A percentile compares a stretch with the other conserved stretches of the same genome.
Evolutionary conservation across 2,797 vertebrate species (phyloP).

Genomic region (Pangasius larnaudii): DNA sequence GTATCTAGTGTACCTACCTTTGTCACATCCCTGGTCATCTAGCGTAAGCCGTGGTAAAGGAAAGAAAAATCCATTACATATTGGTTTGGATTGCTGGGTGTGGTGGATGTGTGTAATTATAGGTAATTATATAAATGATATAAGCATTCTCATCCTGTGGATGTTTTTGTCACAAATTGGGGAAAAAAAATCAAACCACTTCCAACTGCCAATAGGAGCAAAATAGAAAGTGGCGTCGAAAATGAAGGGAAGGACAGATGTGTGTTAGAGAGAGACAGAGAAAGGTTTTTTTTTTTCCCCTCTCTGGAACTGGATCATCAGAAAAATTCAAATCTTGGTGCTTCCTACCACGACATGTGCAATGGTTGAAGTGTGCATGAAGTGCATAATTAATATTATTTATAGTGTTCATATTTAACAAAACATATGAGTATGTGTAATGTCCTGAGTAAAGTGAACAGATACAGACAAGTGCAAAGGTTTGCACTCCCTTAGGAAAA

Average conservation of each 20-base stretch:
- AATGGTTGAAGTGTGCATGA: neutral
- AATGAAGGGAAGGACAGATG: neutral
- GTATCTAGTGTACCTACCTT: constrained; percentile 82
- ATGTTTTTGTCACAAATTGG: neutral
- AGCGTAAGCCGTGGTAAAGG: constrained; percentile 77
- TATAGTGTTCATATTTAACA: neutral
- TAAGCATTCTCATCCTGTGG: neutral
- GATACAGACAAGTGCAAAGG: neutral
- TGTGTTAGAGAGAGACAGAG: neutral
- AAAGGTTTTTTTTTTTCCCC: neutral
- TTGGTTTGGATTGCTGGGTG: neutral
- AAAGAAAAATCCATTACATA: constrained; percentile 11
- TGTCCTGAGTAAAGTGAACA: neutral
- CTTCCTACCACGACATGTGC: neutral
- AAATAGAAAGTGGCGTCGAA: neutral
- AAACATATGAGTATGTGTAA: neutral
- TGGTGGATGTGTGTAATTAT: neutral
- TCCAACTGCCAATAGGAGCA: neutral
- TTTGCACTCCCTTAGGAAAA: neutral
- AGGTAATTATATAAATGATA: neutral
- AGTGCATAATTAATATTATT: neutral
- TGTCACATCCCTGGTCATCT: constrained; percentile 95
- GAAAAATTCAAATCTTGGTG: neutral
- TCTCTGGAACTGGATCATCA: neutral
- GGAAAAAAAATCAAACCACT: neutral